These are phyloP conservation scores for Labeo rohita DNA, from an alignment of 2,113 vertebrate genomes.

Conservation along the genomic window DNA sequence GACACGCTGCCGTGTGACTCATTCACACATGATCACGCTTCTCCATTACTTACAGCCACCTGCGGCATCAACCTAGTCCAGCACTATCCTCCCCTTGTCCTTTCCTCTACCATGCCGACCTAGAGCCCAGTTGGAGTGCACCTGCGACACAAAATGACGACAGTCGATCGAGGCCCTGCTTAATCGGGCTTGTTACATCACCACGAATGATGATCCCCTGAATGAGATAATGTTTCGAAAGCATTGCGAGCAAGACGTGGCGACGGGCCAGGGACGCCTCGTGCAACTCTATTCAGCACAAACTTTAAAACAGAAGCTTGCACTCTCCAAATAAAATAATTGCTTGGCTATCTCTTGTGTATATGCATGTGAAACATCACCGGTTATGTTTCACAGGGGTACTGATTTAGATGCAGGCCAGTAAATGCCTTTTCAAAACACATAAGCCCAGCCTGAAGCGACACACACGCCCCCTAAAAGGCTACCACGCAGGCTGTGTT, in stretches of 20 bases:
- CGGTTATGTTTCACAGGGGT: slow-evolving; percentile 11
- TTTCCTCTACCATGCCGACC: slow-evolving; percentile 1
- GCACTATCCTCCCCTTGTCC: slow-evolving; percentile 50
- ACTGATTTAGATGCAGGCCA: slow-evolving; percentile 7
- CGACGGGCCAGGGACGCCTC: slow-evolving; percentile 59
- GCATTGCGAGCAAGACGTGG: slow-evolving; percentile 72
- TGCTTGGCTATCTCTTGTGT: not conserved
- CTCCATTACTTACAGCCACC: slow-evolving; percentile 63
- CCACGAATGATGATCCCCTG: slow-evolving; percentile 61
- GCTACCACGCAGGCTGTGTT: not conserved
- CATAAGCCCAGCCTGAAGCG: not conserved
- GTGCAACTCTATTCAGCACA: slow-evolving; percentile 70
- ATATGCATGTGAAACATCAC: slow-evolving; percentile 4
- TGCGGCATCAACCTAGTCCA: slow-evolving; percentile 65
- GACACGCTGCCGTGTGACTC: slow-evolving; percentile 68
- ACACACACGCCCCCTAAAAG: not conserved
- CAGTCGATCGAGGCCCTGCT: slow-evolving; percentile 60
- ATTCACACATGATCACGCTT: slow-evolving; percentile 67
- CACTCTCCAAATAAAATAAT: not conserved
- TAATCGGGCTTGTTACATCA: slow-evolving; percentile 78
- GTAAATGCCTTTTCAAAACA: slow-evolving; percentile 22
- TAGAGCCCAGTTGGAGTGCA: slow-evolving; percentile 22
- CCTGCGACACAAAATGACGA: slow-evolving; percentile 20
- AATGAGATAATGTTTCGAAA: slow-evolving; percentile 74
- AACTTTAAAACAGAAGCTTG: not conserved